Evolutionary conservation across 2,113 vertebrate species (phyloP), one percentile per base, ranked within the genome.

Genomic region (Gasterosteus aculeatus): DNA sequence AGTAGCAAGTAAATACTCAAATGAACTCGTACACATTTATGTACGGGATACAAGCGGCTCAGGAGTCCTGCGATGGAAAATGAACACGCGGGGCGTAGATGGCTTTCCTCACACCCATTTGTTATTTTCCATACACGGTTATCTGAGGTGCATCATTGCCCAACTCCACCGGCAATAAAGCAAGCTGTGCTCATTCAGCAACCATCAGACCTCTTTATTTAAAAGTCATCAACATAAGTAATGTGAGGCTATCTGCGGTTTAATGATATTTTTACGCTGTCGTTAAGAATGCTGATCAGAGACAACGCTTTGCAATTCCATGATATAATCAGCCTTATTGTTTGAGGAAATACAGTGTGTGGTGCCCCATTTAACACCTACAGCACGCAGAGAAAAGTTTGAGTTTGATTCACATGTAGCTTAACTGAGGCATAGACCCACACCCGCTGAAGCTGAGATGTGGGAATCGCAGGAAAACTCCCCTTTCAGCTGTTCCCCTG

Each of bases 401-500:
- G 22, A 26, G 22, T 26, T 26, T 26, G 22, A 26, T 26, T 26
- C 22, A 1, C 22, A 26, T 26, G 22, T 26, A 26, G 22, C 29
- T 18, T 19, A 67, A 72, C 39, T 56, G 51, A 46, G 51, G 59
- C 12, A 0, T 38, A 5, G 57, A 58, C 72, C 71, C 42, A 73
- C 19, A 61, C 19, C 79, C 66, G 49, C 54, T 66, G 19, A 58
- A 84, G 78, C 70, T 80, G 77, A 81, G 82, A 84, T 78, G 60
- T 71, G 68, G 41, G 56, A 65, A 84, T 86, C 42, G 60, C 53
- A 64, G 26, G 84, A 29, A 77, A 73, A 81, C 22, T 46, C 56
- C 22, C 38, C 68, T 68, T 72, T 69, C 66, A 49, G 81, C 89
- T 83, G 75, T 88, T 91, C 90, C 85, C 85, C 88, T 83, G 88